These are phyloP conservation scores for Meleagris gallopavo DNA, from an alignment of 2,113 vertebrate species.

Conservation along the genomic window DNA sequence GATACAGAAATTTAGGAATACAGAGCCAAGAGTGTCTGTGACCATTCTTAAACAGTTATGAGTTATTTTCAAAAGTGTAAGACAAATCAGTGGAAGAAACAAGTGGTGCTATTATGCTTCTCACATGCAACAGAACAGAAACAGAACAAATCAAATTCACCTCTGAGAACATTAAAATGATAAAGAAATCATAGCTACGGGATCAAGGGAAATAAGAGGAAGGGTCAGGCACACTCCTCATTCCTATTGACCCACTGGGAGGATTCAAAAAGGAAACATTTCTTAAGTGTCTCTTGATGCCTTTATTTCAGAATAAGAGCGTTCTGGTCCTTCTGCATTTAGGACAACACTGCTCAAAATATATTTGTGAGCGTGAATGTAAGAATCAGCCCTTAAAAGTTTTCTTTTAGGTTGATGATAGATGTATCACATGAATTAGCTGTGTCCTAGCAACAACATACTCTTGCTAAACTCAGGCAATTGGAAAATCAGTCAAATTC, in stretches of 20 bases:
- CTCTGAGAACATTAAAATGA: neutral
- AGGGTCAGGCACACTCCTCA: neutral
- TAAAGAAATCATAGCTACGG: neutral
- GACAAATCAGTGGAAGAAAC: neutral
- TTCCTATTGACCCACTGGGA: neutral
- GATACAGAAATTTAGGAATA: neutral
- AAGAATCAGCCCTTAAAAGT: neutral
- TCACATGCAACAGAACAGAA: neutral
- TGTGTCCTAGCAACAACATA: conserved; percentile 72
- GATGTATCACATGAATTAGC: conserved; percentile 22
- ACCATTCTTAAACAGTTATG: neutral
- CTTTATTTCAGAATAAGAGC: neutral
- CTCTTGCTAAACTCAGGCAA: conserved; percentile 55
- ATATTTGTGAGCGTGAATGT: neutral
- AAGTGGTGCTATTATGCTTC: neutral
- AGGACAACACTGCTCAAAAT: neutral
- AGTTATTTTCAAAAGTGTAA: neutral
- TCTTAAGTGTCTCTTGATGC: neutral
- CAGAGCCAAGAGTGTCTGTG: neutral
- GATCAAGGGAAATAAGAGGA: neutral
- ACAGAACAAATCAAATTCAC: neutral
- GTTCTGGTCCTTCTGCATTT: neutral
- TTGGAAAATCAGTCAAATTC: conserved; percentile 72
- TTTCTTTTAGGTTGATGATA: neutral
- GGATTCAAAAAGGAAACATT: neutral